Percentiles rank a stretch among this genome's conserved stretches.
Conservation (phyloP, 1,140 invertebrate species). For the Antheraea pernyi region DNA sequence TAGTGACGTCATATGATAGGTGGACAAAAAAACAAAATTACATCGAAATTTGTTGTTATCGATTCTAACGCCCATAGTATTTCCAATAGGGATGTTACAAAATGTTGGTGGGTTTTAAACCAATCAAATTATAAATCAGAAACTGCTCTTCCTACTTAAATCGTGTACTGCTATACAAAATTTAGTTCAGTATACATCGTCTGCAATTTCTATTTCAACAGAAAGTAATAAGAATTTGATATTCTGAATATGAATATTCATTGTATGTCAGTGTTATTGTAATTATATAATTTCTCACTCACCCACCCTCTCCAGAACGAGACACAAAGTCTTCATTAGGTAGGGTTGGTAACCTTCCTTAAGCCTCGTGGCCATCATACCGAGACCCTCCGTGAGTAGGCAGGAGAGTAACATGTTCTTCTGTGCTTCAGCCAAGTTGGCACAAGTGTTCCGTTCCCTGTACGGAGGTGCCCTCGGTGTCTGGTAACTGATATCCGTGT, state of each 20-base stretch:
- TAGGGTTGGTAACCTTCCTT: slow-evolving; percentile 76
- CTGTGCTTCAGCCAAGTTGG: slow-evolving; percentile 74
- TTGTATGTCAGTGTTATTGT: too few relatives aligned
- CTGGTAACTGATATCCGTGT: slow-evolving; percentile 65
- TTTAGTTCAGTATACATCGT: too few relatives aligned
- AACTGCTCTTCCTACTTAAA: too few relatives aligned
- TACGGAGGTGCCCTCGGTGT: slow-evolving; percentile 29
- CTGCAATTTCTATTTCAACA: too few relatives aligned
- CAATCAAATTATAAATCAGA: too few relatives aligned
- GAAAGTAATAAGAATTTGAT: background rate
- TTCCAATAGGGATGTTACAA: too few relatives aligned
- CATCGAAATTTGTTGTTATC: too few relatives aligned
- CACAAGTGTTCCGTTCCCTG: slow-evolving; percentile 30
- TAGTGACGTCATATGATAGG: too few relatives aligned
- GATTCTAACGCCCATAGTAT: too few relatives aligned
- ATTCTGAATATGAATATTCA: background rate
- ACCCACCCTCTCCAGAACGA: slow-evolving; percentile 85
- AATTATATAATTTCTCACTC: slow-evolving; percentile 26
- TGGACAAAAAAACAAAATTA: too few relatives aligned
- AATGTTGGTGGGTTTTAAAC: too few relatives aligned
- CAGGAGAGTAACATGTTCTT: slow-evolving; percentile 82
- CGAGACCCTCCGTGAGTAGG: slow-evolving; percentile 83
- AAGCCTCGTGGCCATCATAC: slow-evolving; percentile 78
- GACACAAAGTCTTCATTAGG: slow-evolving; percentile 83
- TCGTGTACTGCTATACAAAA: too few relatives aligned